These are phyloP conservation scores for Xyliphius kryptos DNA, from an alignment of 2,113 vertebrate species.

Conservation along the genomic window DNA sequence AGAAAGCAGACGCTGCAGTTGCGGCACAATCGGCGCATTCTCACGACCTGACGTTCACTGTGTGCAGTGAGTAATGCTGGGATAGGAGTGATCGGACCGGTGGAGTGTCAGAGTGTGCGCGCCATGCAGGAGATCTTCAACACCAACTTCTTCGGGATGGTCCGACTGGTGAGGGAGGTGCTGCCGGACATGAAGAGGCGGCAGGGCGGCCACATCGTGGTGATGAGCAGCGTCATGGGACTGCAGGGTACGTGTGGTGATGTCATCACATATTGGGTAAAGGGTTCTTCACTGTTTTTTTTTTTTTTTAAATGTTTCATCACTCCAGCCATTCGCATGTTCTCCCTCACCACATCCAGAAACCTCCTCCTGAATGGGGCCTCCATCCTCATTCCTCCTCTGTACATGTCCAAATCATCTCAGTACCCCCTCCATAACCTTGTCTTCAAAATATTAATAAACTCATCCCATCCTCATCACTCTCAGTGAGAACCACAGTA, in stretches of 20 bases:
- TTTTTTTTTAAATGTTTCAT: too few species aligned
- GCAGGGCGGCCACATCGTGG: conserved; percentile 58
- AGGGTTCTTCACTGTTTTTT: not conserved
- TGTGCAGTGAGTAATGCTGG: conserved; percentile 71
- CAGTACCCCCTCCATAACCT: too few species aligned
- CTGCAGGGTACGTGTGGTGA: conserved; percentile 54
- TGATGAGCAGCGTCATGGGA: conserved; percentile 71
- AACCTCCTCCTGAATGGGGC: too few species aligned
- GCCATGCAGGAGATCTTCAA: conserved; percentile 64
- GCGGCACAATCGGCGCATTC: not conserved
- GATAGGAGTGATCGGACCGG: conserved; percentile 66
- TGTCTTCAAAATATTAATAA: too few species aligned
- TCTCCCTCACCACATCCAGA: too few species aligned
- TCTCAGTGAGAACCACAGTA: too few species aligned
- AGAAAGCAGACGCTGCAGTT: not conserved
- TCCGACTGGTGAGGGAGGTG: conserved; percentile 64
- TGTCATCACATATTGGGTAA: not conserved
- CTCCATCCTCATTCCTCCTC: too few species aligned
- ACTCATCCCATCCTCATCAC: too few species aligned
- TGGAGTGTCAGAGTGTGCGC: conserved; percentile 66
- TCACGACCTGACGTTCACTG: conserved; percentile 1
- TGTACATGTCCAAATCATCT: too few species aligned
- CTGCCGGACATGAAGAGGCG: conserved; percentile 66
- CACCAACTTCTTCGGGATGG: conserved; percentile 68
- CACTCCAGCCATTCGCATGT: too few species aligned